Conservation (phyloP, 1,140 invertebrate species). For the Caenorhabditis briggsae region DNA sequence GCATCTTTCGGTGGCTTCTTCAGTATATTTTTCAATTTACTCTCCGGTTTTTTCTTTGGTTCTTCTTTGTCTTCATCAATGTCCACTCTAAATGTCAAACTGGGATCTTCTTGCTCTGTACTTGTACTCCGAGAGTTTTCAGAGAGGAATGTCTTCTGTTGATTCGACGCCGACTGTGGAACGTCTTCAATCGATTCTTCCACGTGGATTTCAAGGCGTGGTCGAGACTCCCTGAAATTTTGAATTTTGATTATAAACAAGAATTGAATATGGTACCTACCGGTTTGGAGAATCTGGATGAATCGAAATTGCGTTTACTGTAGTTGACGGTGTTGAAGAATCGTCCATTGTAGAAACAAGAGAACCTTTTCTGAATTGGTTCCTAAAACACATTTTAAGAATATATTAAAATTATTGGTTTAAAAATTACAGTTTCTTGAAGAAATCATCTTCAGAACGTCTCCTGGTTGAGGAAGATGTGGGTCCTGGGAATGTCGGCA, state of each 20-base stretch:
- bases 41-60: neutral
- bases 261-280: neutral
- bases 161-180: neutral
- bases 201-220: constrained; percentile 23
- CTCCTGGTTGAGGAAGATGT: neutral
- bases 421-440: constrained; percentile 40
- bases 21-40: neutral
- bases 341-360: constrained; percentile 5
- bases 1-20: neutral
- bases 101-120: constrained; percentile 18
- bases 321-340: neutral
- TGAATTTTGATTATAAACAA: neutral
- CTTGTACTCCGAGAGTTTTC: neutral
- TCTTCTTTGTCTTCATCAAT: neutral
- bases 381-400: constrained; percentile 27
- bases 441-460: constrained; percentile 45
- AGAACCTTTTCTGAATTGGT: constrained; percentile 16
- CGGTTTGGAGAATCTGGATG: constrained; percentile 29
- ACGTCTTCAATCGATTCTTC: constrained; percentile 21
- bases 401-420: neutral
- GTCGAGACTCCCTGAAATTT: constrained; percentile 19
- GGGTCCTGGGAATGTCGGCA: neutral
- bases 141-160: neutral
- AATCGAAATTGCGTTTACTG: neutral
- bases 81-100: constrained; percentile 18